Evolutionary conservation across 64 coral and sea anemone genomes (phyloP).

Genomic region (Catalaphyllia jardinei): DNA sequence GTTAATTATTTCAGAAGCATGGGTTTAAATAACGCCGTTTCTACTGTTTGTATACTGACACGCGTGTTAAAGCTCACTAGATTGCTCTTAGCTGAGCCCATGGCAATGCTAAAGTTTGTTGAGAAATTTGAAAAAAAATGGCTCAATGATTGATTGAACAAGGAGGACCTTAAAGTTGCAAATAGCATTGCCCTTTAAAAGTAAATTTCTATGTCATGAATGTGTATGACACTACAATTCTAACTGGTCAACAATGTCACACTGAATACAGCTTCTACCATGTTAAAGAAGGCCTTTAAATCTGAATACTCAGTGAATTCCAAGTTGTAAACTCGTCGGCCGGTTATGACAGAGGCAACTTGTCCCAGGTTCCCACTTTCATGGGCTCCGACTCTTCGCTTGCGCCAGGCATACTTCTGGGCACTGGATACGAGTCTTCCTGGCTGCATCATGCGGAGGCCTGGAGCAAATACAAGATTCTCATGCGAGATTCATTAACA

Average conservation of each 20-base stretch:
- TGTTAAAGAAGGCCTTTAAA: not conserved
- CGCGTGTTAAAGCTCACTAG: too few relatives aligned
- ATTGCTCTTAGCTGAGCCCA: too few relatives aligned
- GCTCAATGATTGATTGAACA: too few relatives aligned
- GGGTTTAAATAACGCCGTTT: too few relatives aligned
- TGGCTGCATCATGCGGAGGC: slow-evolving; percentile 1
- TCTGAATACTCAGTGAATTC: slow-evolving; percentile 24
- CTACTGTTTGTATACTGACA: too few relatives aligned
- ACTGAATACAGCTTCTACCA: slow-evolving; percentile 34
- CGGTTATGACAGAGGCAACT: slow-evolving; percentile 20
- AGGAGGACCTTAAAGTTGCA: too few relatives aligned
- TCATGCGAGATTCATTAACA: not conserved
- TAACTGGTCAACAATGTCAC: slow-evolving; percentile 4
- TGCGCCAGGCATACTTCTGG: slow-evolving; percentile 8
- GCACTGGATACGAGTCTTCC: slow-evolving; percentile 36
- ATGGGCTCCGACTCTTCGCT: not conserved
- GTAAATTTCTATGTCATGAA: too few relatives aligned
- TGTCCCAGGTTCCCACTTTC: slow-evolving; percentile 17
- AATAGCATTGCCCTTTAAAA: too few relatives aligned
- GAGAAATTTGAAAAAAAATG: too few relatives aligned
- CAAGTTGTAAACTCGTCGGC: slow-evolving; percentile 4
- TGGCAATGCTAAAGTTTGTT: too few relatives aligned
- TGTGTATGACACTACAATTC: not conserved
- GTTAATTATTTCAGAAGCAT: too few relatives aligned
- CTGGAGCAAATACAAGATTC: not conserved